Evolutionary conservation across 1,140 invertebrate species (phyloP).

Genomic region (Mesaphorura yosii): DNA sequence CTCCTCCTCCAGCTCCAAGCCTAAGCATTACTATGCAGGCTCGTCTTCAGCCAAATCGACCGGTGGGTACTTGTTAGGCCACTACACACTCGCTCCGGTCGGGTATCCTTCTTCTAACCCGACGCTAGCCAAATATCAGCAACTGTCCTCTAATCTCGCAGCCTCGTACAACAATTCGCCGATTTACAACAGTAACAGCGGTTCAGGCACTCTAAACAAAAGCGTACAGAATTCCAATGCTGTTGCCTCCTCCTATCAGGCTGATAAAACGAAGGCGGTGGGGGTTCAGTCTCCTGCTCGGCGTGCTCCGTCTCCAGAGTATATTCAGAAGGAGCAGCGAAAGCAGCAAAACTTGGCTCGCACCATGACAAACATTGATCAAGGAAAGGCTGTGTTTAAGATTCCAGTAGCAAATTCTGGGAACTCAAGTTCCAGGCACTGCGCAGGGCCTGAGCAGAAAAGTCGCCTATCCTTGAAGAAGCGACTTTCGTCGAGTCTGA

Average conservation of each 20-base stretch:
- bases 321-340: background rate
- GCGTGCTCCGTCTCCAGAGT: conserved; percentile 19
- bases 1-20: background rate
- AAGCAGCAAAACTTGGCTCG: background rate
- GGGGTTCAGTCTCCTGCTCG: background rate
- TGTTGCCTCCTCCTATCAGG: background rate
- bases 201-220: background rate
- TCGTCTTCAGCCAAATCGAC: conserved; percentile 6
- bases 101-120: background rate
- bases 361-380: background rate
- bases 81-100: conserved; percentile 21
- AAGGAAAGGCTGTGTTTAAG: background rate
- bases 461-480: conserved; percentile 17
- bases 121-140: background rate
- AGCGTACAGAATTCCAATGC: background rate
- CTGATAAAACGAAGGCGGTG: too few relatives aligned
- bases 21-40: conserved; percentile 4
- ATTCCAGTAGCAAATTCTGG: too few relatives aligned
- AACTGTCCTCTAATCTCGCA: conserved; percentile 2
- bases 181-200: background rate
- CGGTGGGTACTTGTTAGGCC: conserved; percentile 25
- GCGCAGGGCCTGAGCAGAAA: background rate
- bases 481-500: conserved; percentile 28
- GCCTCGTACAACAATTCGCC: conserved; percentile 1
- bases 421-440: too few relatives aligned